Conservation (phyloP, 2,797 vertebrate genomes). For the Anabacerthia variegaticeps region DNA sequence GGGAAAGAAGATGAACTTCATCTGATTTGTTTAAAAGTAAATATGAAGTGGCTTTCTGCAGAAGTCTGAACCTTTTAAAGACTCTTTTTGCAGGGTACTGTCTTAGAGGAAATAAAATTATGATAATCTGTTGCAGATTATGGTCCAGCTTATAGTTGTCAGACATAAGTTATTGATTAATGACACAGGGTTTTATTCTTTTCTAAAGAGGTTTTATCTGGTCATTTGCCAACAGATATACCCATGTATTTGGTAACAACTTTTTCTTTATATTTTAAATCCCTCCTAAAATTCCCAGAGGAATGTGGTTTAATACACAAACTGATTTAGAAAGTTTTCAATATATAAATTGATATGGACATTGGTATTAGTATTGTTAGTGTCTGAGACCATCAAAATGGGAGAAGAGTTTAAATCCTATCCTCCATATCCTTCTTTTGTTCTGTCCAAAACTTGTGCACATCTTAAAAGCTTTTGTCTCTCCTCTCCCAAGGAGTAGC, state of each 20-base stretch:
- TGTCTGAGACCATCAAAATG: background rate
- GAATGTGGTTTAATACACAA: background rate
- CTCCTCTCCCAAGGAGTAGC: background rate
- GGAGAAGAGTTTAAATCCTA: background rate
- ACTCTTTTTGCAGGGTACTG: background rate
- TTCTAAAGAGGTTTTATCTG: background rate
- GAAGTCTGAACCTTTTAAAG: background rate
- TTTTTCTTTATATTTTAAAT: background rate
- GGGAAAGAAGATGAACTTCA: background rate
- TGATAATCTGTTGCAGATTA: background rate
- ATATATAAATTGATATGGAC: background rate
- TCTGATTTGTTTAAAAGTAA: background rate
- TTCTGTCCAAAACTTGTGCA: background rate
- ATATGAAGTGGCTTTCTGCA: background rate
- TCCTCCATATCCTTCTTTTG: rapidly evolving
- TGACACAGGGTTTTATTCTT: background rate
- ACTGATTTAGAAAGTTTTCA: background rate
- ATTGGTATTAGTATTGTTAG: background rate
- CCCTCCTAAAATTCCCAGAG: background rate
- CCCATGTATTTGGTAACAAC: background rate
- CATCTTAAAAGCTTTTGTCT: background rate
- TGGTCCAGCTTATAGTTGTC: background rate
- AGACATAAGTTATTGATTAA: background rate
- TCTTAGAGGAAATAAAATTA: background rate
- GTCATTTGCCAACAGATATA: background rate